phyloP scores from a whole-genome alignment of 2,113 vertebrate species.

The Paratilapia polleni region DNA sequence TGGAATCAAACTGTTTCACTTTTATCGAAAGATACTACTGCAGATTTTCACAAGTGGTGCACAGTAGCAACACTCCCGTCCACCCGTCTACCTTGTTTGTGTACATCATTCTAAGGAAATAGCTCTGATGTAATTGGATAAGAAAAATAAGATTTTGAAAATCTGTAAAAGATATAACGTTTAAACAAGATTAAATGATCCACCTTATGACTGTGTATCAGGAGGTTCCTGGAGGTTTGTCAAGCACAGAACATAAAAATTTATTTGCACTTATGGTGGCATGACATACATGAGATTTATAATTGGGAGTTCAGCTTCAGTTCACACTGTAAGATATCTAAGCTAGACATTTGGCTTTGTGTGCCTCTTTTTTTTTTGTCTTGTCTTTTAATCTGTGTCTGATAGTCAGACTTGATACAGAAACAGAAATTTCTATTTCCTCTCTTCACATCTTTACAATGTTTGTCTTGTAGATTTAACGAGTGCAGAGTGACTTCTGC shows the following conservation, averaged over 20 bases:
- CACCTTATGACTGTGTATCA: background rate
- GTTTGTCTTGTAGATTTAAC: constrained; percentile 5
- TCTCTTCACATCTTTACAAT: background rate
- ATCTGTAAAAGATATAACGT: background rate
- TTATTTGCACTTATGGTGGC: background rate
- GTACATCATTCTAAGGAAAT: background rate
- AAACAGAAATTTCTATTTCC: constrained; percentile 9
- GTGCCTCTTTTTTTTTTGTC: background rate
- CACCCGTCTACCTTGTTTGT: background rate
- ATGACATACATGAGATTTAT: background rate
- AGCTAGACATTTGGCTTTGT: background rate
- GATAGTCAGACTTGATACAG: background rate
- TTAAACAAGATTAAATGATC: background rate
- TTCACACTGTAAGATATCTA: background rate
- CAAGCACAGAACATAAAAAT: background rate
- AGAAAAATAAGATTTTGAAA: background rate
- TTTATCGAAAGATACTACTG: background rate
- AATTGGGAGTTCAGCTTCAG: background rate
- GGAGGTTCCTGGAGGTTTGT: background rate
- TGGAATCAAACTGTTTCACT: no score
- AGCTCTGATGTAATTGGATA: background rate
- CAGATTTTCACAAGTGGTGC: background rate
- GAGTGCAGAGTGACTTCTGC: background rate
- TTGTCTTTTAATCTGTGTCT: background rate
- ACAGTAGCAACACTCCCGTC: background rate